These are phyloP conservation scores for Pluvialis apricaria DNA, from an alignment of 2,113 vertebrate species.

Conservation along the genomic window DNA sequence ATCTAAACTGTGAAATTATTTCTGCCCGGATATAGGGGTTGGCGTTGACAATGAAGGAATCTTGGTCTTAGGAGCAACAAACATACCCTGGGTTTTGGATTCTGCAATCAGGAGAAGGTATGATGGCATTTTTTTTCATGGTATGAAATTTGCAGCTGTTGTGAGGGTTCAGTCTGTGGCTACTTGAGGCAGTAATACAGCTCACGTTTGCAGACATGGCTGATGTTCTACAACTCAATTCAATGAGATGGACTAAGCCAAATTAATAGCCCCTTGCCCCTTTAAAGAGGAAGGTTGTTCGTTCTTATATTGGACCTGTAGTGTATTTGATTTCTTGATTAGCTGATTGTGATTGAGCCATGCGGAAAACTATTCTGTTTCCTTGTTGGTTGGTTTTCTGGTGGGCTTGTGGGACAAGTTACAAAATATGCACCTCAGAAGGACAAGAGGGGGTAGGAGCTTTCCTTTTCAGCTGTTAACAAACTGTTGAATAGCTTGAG, in stretches of 20 bases:
- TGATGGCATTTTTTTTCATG: background rate
- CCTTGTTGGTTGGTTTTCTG: background rate
- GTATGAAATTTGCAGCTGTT: background rate
- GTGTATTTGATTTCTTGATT: background rate
- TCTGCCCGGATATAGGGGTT: slow-evolving; percentile 79
- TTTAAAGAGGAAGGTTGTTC: background rate
- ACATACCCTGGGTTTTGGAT: slow-evolving; percentile 98
- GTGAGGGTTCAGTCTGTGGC: background rate
- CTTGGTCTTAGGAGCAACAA: slow-evolving; percentile 96
- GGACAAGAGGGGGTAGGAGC: background rate
- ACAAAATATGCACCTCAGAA: background rate
- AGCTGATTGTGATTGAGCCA: background rate
- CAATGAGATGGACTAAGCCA: background rate
- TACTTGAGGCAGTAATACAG: background rate
- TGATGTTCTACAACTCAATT: background rate
- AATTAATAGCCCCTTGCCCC: background rate
- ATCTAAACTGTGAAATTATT: background rate
- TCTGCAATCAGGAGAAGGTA: slow-evolving; percentile 97
- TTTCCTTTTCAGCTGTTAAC: background rate
- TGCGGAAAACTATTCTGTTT: background rate
- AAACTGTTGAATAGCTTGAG: background rate
- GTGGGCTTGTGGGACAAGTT: background rate
- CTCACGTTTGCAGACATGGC: background rate
- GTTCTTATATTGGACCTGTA: background rate
- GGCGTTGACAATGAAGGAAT: slow-evolving; percentile 95